Conservation (phyloP, 2,797 vertebrate species). For the Rhincodon typus region DNA sequence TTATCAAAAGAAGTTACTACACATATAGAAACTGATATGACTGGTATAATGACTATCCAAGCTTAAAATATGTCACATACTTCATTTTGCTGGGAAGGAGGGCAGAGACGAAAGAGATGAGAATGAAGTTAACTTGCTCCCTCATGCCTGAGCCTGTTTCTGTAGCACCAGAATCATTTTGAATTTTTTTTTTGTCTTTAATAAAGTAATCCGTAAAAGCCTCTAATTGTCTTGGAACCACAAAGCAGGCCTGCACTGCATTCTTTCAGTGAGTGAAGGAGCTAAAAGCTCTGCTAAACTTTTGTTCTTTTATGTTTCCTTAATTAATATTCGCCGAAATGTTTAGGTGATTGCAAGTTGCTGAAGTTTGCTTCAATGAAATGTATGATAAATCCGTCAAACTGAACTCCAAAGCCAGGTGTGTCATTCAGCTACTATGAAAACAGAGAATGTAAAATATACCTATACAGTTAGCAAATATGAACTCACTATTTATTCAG, state of each 20-base stretch:
- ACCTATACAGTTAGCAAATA: neutral
- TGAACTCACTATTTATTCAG: neutral
- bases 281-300: too few species aligned
- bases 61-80: too few species aligned
- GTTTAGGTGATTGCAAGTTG: neutral
- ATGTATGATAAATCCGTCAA: neutral
- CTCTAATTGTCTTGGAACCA: too few species aligned
- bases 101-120: neutral
- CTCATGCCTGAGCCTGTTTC: neutral
- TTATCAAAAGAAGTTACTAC: too few species aligned
- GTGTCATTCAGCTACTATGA: neutral
- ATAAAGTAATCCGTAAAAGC: too few species aligned
- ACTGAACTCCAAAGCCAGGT: neutral
- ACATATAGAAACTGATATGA: too few species aligned
- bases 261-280: too few species aligned
- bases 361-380: neutral
- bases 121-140: neutral
- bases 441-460: neutral
- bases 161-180: too few species aligned
- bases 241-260: too few species aligned
- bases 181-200: too few species aligned
- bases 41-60: too few species aligned
- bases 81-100: neutral
- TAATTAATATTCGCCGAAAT: neutral
- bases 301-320: neutral